Evolutionary conservation across 1,140 invertebrate species (phyloP).

Genomic region (Temnothorax longispinosus): DNA sequence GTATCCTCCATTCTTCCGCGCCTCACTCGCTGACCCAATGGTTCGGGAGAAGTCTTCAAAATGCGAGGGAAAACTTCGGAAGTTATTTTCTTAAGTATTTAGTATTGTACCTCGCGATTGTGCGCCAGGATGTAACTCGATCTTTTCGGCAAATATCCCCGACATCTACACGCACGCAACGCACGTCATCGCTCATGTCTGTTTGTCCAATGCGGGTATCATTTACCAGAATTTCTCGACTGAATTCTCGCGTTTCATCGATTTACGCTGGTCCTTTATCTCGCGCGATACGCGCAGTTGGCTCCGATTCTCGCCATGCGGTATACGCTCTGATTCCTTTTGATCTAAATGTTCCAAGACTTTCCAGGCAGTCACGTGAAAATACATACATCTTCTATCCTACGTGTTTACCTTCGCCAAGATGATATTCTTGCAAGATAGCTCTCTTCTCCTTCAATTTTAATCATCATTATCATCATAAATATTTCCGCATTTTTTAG

Average conservation of each 20-base stretch:
- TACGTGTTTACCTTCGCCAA: not conserved
- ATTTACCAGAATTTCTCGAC: slow-evolving; percentile 38
- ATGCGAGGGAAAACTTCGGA: not conserved
- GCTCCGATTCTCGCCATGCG: slow-evolving; percentile 28
- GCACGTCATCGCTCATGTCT: not conserved
- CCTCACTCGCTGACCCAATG: slow-evolving; percentile 16
- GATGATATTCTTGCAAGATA: not conserved
- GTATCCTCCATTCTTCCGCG: not conserved
- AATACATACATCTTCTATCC: not conserved
- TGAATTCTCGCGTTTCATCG: slow-evolving; percentile 48
- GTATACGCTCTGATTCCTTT: slow-evolving; percentile 28
- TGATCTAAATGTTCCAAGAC: slow-evolving; percentile 23
- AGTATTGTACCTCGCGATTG: not conserved
- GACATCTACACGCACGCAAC: not conserved
- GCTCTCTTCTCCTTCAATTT: not conserved
- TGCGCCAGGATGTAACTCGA: not conserved
- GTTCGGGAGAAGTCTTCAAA: not conserved
- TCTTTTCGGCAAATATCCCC: slow-evolving; percentile 5
- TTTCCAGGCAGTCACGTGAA: not conserved
- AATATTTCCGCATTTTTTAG: not conserved
- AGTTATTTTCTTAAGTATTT: not conserved
- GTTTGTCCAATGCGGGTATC: slow-evolving; percentile 14
- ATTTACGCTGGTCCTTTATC: slow-evolving; percentile 49
- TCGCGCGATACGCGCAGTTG: slow-evolving; percentile 43
- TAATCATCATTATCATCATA: not conserved